Evolutionary conservation across 2,888 invertebrate species (phyloP), one percentile per base, ranked within the genome.

Genomic region (Oeneis ivallda): DNA sequence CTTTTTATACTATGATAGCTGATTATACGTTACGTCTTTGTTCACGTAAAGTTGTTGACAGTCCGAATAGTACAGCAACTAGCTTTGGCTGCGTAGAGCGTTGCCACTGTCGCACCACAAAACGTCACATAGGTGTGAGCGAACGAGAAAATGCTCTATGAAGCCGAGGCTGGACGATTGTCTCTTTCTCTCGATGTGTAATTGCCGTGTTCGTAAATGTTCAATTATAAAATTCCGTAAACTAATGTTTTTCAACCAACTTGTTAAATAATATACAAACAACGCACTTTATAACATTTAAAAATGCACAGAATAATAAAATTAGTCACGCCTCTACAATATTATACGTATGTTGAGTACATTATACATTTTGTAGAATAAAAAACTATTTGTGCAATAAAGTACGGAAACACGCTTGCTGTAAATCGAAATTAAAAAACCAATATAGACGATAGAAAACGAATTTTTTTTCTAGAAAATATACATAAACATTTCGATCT

Each of bases 361-460:
- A 53, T 56, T 11, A 50, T 50, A 50, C 19, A 26, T 58, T 32
- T 58, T 32, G 9, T n/a, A 45, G 58, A 49, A 49, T 37, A 17
- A 17, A 50, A 47, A 61, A 39, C 39, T 52, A 43, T 41, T 52
- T 52, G 52, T 61, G 52, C 61, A 61, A n/a, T 41, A 47, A 52
- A 52, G 1, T 41, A 52, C 15, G 47, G 34, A 61, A 39, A 61
- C 52, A 61, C 61, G 61, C 61, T 61, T 61, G 61, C 61, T 41
- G 9, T 52, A 34, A 59, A 59, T 49, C 13, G 47, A 47, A 52
- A 50, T 52, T 8, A 52, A 52, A 9, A 41, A 50, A 61, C 37
- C 15, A 57, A 57, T 13, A 19, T 32, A 58, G 41, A 47, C 58
- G 34, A 37, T 37, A 39, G 61, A 61, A 60, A 60, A 60, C n/a